Evolutionary conservation across 2,113 vertebrate species (phyloP), one percentile per base, ranked within the genome.

Genomic region (Neogale vison): DNA sequence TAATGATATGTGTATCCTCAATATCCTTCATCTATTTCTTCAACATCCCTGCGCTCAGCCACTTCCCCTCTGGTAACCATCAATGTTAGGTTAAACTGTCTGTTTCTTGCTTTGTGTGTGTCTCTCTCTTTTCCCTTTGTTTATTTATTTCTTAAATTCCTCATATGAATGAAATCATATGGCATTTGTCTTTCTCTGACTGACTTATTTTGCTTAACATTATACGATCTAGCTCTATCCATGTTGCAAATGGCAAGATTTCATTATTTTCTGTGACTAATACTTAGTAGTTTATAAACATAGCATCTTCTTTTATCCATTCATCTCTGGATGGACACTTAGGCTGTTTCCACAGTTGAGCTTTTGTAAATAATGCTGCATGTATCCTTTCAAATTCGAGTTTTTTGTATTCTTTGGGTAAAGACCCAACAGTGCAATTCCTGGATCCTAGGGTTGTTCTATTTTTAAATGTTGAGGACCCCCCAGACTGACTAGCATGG

Each of bases 31-130:
- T 17, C 42, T 77, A 2, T 31, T 77, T 31, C 42, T 10, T 36
- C 34, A 69, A 4, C 4, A 0, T 17, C 17, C 8, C 42, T 7
- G 2, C 2, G 7, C 12, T 13, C 72, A 74, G 26, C 26, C 26
- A 17, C 24, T 42, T 74, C 23, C 26, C 7, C 26, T 77, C 42
- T 47, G 74, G 74, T 77, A 26, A 9, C 26, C 26, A 31, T 5
- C 42, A 47, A 14, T 31, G 74, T 77, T 77, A 17, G 26, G 26
- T 4, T 18, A 2, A 31, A 42, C 4, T 55, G 14, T 76, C 7
- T 10, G 7, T 17, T 45, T 76, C 72, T 45, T 45, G 13, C 24
- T 76, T 29, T 8, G 72, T 29, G 14, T 29, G 65, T 20, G 12
- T 45, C 3, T 47, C 14, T 47, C 24, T 76, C 39, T 76, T 29